Conservation (phyloP, 1,140 invertebrate genomes). For the Brachionus manjavacas region DNA sequence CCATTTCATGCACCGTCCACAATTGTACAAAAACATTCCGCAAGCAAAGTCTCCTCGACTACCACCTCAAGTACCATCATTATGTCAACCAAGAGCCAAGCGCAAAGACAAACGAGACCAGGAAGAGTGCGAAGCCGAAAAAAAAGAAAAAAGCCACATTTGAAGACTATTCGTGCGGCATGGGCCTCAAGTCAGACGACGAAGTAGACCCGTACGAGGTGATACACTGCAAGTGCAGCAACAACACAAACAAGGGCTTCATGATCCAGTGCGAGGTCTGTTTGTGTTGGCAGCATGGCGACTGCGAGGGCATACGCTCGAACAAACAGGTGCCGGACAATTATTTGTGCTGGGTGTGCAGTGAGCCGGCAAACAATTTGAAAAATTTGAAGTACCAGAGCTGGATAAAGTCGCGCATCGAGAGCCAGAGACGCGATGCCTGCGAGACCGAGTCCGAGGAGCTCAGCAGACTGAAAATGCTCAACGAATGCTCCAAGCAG, state of each 20-base stretch:
- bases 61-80: conserved; percentile 37
- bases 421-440: not conserved
- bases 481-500: conserved; percentile 24
- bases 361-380: not conserved
- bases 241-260: conserved; percentile 27
- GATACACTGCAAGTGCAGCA: conserved; percentile 17
- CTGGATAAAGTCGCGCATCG: conserved; percentile 14
- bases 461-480: not conserved
- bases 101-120: not conserved
- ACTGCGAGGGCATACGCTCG: not conserved
- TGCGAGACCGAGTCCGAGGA: not conserved
- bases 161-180: not conserved
- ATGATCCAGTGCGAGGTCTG: conserved; percentile 39
- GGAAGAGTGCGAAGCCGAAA: not conserved
- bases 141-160: not conserved
- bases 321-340: conserved; percentile 16
- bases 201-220: conserved; percentile 31
- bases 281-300: conserved; percentile 37
- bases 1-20: not conserved
- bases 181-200: not conserved
- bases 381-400: conserved; percentile 33
- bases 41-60: conserved; percentile 34
- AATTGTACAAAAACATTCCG: conserved; percentile 33
- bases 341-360: conserved; percentile 38
- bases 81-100: not conserved